Conservation (phyloP, 1,140 invertebrate species). For the Drosophila punjabiensis region DNA sequence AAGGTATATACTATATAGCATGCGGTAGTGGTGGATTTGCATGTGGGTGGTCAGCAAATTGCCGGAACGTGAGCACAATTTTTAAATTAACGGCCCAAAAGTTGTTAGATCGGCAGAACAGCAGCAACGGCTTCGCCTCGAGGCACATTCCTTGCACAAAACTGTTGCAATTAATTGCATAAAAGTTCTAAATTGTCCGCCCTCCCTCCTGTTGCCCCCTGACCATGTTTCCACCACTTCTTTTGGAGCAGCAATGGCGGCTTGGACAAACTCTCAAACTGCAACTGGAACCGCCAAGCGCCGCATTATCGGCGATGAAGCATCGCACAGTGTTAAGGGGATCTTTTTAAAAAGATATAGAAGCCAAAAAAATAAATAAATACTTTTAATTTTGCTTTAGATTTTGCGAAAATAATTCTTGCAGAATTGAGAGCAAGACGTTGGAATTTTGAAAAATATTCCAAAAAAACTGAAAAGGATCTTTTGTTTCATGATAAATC, state of each 20-base stretch:
- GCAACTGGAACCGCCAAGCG: constrained; percentile 40
- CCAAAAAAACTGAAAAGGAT: not conserved
- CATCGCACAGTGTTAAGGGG: constrained; percentile 36
- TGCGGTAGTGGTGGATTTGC: constrained; percentile 56
- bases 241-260: constrained; percentile 56
- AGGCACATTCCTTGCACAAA: constrained; percentile 73
- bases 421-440: not conserved
- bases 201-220: constrained; percentile 9
- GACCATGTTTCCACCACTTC: not conserved
- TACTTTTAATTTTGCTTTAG: not conserved
- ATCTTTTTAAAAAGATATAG: not conserved
- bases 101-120: constrained; percentile 71
- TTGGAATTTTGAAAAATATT: not conserved
- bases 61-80: constrained; percentile 83
- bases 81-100: constrained; percentile 80
- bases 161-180: constrained; percentile 82
- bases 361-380: not conserved
- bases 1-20: constrained; percentile 23
- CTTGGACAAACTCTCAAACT: constrained; percentile 50
- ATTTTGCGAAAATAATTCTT: not conserved
- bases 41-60: constrained; percentile 84
- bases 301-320: constrained; percentile 22
- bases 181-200: constrained; percentile 78
- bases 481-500: too few species aligned
- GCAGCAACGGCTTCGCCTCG: constrained; percentile 25